Conservation (phyloP, 2,888 invertebrate species). For the Periphyllus acericola region DNA sequence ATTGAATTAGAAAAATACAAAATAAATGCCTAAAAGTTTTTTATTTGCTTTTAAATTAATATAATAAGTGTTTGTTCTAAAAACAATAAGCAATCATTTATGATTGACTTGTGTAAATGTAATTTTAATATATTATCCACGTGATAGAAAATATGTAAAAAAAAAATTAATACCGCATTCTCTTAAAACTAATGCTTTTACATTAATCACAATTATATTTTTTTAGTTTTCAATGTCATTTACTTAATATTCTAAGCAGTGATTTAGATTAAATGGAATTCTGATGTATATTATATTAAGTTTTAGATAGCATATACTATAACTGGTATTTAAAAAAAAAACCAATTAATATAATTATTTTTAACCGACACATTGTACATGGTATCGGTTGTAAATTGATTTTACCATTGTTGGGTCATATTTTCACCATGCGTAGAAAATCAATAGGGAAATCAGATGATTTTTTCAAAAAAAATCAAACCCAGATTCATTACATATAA, state of each 20-base stretch:
- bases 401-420: not conserved
- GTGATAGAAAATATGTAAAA: not conserved
- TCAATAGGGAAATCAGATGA: slow-evolving; percentile 34
- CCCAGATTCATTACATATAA: not conserved
- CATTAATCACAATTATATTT: not conserved
- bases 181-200: not conserved
- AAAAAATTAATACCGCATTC: not conserved
- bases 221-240: not conserved
- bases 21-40: not conserved
- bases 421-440: not conserved
- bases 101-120: not conserved
- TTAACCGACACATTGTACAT: not conserved
- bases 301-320: not conserved
- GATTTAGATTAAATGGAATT: slow-evolving; percentile 18
- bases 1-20: not conserved
- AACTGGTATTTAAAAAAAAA: not conserved
- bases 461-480: not conserved
- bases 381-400: slow-evolving; percentile 6
- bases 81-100: not conserved
- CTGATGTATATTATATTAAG: not conserved
- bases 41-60: not conserved
- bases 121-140: not conserved
- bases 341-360: slow-evolving; percentile 26
- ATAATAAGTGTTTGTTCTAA: not conserved
- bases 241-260: slow-evolving; percentile 4